These are phyloP conservation scores for Chorisops tibialis DNA, from an alignment of 2,888 invertebrate genomes.

Conservation along the genomic window DNA sequence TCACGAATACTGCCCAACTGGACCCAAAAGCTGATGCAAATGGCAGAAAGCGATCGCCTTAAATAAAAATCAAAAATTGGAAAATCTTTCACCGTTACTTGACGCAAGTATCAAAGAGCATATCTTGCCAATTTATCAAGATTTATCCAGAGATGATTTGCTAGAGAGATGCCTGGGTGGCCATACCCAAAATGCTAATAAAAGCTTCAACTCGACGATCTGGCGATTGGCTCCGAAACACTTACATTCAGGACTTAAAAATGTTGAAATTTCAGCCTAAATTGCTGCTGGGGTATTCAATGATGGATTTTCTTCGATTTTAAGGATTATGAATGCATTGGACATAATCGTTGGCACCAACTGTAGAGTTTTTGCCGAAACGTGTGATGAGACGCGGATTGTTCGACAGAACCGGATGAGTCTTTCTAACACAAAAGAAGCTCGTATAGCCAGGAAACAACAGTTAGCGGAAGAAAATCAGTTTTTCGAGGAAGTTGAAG, in stretches of 20 bases:
- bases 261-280: conserved; percentile 33
- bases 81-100: no score
- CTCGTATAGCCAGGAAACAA: conserved; percentile 27
- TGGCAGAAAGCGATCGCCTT: no score
- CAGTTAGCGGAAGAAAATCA: conserved; percentile 26
- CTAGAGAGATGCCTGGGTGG: no score
- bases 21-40: no score
- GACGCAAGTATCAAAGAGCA: no score
- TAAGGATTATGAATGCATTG: conserved; percentile 10
- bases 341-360: conserved; percentile 13
- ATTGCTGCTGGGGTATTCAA: conserved; percentile 24
- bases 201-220: conserved; percentile 35
- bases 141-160: no score
- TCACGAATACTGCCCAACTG: no score
- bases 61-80: no score
- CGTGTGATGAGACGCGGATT: conserved; percentile 1
- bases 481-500: conserved; percentile 29
- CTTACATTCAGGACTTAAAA: conserved; percentile 31
- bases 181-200: conserved; percentile 36
- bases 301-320: not conserved
- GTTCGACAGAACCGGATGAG: not conserved
- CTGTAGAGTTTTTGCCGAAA: not conserved
- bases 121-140: no score
- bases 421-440: conserved; percentile 24
- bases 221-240: conserved; percentile 34